Evolutionary conservation across 2,113 vertebrate genomes (phyloP).

Genomic region (Macheiramphus alcinus): DNA sequence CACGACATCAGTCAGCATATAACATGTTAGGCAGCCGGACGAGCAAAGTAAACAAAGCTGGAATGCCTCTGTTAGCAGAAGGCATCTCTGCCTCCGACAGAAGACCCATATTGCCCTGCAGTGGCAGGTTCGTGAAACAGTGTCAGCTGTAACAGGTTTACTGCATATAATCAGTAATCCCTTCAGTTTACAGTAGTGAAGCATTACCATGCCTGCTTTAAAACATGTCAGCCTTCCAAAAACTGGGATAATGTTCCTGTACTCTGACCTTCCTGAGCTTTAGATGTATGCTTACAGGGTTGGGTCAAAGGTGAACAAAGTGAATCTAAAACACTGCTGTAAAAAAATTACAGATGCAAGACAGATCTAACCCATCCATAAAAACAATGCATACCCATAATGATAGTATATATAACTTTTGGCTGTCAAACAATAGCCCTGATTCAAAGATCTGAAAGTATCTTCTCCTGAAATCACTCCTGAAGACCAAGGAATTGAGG

Average conservation of each 20-base stretch:
- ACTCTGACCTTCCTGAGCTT: neutral
- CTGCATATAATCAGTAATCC: conserved; percentile 5
- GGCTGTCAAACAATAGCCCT: neutral
- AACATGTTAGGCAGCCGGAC: neutral
- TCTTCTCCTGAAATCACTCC: neutral
- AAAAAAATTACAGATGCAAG: neutral
- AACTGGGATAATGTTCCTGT: neutral
- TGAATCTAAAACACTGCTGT: neutral
- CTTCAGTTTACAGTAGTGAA: neutral
- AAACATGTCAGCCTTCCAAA: neutral
- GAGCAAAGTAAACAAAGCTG: neutral
- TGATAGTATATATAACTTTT: neutral
- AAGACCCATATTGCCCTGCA: neutral
- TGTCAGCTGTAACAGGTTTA: neutral
- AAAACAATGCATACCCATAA: neutral
- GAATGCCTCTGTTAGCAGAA: neutral
- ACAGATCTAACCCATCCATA: neutral
- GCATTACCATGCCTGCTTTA: neutral
- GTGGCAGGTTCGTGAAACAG: neutral
- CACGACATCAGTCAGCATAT: neutral
- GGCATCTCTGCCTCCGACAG: neutral
- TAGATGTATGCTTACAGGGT: neutral
- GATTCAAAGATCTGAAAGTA: neutral
- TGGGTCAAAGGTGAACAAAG: neutral
- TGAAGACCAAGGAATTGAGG: neutral